phyloP scores from a whole-genome alignment of 2,888 invertebrate genomes.

The Drosophila algonquin region DNA sequence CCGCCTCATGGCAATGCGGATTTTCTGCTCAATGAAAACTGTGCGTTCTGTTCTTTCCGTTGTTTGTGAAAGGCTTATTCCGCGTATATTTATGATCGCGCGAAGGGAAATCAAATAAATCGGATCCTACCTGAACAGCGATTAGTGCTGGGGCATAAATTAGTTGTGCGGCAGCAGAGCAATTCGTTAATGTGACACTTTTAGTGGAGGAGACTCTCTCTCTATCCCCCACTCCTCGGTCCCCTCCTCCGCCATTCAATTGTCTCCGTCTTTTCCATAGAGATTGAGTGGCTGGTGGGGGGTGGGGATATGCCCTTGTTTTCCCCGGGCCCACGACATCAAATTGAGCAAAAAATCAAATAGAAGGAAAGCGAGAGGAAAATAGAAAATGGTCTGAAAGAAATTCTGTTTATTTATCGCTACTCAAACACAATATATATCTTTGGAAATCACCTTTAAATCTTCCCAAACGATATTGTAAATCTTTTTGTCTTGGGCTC shows the following conservation, averaged over 20 bases:
- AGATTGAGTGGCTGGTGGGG: neutral
- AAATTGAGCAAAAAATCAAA: constrained; percentile 62
- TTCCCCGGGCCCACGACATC: constrained; percentile 23
- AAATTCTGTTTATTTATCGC: constrained; percentile 77
- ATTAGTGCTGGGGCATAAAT: constrained; percentile 70
- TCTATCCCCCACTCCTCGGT: neutral
- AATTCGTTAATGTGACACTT: constrained; percentile 81
- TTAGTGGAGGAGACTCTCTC: constrained; percentile 60
- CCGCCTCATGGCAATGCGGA: constrained; percentile 16
- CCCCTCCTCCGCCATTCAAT: constrained; percentile 2
- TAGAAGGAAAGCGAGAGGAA: constrained; percentile 46
- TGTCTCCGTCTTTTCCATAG: constrained; percentile 18
- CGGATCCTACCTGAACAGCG: constrained; percentile 60
- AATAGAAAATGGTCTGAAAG: constrained; percentile 56
- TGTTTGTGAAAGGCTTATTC: constrained; percentile 66
- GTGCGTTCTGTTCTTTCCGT: neutral
- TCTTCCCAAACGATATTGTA: constrained; percentile 80
- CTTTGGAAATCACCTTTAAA: constrained; percentile 79
- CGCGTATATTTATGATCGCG: constrained; percentile 52
- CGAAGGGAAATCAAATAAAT: constrained; percentile 63
- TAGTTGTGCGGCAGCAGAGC: constrained; percentile 59
- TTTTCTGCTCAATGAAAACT: constrained; percentile 60
- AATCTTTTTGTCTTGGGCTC: constrained; percentile 76
- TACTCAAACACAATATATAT: constrained; percentile 80
- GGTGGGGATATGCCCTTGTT: constrained; percentile 9